These are phyloP conservation scores for Nothura maculosa DNA, from an alignment of 2,797 vertebrate genomes.

Conservation along the genomic window DNA sequence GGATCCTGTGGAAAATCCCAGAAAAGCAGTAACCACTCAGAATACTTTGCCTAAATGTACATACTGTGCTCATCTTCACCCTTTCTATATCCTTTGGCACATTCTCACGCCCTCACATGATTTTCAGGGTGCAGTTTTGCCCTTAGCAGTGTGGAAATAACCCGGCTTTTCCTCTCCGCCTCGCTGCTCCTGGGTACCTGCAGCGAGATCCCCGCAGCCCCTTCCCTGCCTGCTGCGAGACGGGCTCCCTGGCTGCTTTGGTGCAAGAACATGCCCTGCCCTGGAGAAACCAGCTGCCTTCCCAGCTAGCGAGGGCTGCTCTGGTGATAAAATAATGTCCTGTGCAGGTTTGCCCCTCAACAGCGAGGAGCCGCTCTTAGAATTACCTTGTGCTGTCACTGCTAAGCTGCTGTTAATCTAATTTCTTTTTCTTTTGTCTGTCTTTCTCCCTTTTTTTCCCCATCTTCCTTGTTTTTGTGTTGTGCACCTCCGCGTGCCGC, in stretches of 20 bases:
- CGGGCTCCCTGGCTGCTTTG: not conserved
- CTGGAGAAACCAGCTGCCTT: not conserved
- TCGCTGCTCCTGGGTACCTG: not conserved
- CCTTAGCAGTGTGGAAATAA: not conserved
- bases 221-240: not conserved
- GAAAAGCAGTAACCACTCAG: slow-evolving; percentile 17
- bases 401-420: slow-evolving; percentile 70
- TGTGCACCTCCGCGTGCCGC: not conserved
- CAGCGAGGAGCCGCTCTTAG: not conserved
- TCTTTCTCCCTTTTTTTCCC: slow-evolving; percentile 57
- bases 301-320: slow-evolving; percentile 2
- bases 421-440: slow-evolving; percentile 81
- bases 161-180: not conserved
- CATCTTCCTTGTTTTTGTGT: slow-evolving; percentile 42
- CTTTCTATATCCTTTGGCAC: not conserved
- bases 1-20: slow-evolving; percentile 61
- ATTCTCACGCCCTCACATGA: not conserved
- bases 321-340: not conserved
- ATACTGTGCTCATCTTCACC: not conserved
- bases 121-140: not conserved
- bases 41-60: slow-evolving; percentile 17
- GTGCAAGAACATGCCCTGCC: not conserved
- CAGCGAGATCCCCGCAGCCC: not conserved
- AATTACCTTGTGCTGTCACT: slow-evolving; percentile 50
- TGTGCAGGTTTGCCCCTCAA: not conserved